Base-by-base conservation (phyloP, 2,888 invertebrate species). In the Timema cristinae region DNA sequence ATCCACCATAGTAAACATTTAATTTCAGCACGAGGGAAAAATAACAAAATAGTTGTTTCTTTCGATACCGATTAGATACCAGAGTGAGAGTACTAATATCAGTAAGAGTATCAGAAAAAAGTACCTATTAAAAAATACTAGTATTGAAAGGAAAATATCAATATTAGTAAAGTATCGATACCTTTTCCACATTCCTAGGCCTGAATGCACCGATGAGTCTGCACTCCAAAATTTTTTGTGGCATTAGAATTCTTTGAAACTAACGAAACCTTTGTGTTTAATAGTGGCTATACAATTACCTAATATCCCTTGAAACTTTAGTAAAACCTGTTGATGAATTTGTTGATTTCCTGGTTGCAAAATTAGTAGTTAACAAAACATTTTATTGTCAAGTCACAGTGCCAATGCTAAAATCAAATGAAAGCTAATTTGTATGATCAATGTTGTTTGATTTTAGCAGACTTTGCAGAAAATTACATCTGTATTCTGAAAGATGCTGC, bases 391-490 rank as follows among this genome's bases (percentile, higher is more conserved):
- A 63, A 63, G 47, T 16, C 63, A 2, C 47, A 63, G 32, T 2
- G 47, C 48, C 63, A 47, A 9, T 63, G 48, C 63, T 13, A 47
- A 63, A 2, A 63, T 32, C 63, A 63, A 63, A 8, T 63, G 7
- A 63, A 63, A 63, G 47, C 11, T n/a, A 63, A 63, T 1, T 11
- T 63, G 7, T 32, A 63, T 63, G 48, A 5, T 47, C 7, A 16
- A 32, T 63, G 47, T 63, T 63, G 63, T 48, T 48, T 63, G 2
- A 63, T 63, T 63, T 47, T 16, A 11, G 71, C 56, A 52, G 71
- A 71, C 49, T 71, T 71, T 54, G 71, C 71, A 11, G 71, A 71
- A 71, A 71, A 71, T 49, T 67, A 71, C 52, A 63, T 50, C n/a
- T 67, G 51, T 67, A n/a, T 71, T 71, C 16, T 71, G 16, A 54